Base-by-base conservation (phyloP, 2,113 vertebrate genomes). In the Erinaceus europaeus region DNA sequence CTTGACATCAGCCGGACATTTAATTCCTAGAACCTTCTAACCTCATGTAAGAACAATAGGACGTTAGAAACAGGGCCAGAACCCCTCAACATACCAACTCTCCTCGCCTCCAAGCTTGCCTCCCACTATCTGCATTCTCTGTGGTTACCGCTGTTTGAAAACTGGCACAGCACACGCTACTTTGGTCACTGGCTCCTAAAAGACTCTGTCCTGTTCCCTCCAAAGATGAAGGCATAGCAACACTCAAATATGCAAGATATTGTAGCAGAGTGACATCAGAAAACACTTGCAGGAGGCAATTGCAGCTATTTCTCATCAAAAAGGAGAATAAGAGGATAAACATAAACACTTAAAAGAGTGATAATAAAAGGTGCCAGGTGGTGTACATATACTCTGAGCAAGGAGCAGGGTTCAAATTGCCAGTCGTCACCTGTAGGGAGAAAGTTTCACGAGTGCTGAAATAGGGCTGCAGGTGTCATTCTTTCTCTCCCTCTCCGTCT, bases 101-200 rank as follows among this genome's bases (percentile, higher is more conserved):
- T 36, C 7, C 32, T 50, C 52, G 5, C 68, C 20, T 69, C 29
- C 80, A 67, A 40, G 82, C 76, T 73, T n/a, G n/a, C 72, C 17
- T 42, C 42, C 79, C 90, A 38, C n/a, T 50, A 59, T 0, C 0
- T 21, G 0, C n/a, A 67, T 93, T 90, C 79, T 29, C 38, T 69
- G 68, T 1, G 32, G 61, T 21, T 64, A 84, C 86, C 32, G 46
- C 42, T 46, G 46, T 86, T 67, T 21, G 0, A 92, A 61, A 5
- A 3, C 53, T 18, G 7, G 40, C 12, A 7, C 5, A 1, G 3
- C 29, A 62, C 27, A 0, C 9, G 38, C 76, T 89, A 76, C 78
- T 64, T 52, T 36, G 75, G 23, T 61, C 55, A 93, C 48, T 55
- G 82, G 32, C 74, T 76, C 90, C 73, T 91, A 89, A 93, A 78